Conservation (phyloP, 64 coral and sea anemone genomes). For the Catalaphyllia jardinei region DNA sequence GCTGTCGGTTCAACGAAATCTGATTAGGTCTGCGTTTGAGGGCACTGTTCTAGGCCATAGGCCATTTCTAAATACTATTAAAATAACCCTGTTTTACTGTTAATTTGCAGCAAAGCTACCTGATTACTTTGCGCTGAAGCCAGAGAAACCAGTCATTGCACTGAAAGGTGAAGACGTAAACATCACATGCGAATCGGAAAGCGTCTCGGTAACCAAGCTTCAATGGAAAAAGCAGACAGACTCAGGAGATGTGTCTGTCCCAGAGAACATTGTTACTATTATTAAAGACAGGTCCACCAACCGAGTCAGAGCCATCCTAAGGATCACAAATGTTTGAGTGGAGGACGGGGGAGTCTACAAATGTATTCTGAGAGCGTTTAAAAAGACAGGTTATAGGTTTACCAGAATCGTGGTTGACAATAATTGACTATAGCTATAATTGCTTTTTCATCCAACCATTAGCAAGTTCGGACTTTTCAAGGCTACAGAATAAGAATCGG, state of each 20-base stretch:
- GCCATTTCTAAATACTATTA: too few species aligned
- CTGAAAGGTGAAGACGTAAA: neutral
- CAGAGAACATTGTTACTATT: neutral
- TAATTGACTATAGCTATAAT: neutral
- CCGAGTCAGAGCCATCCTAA: neutral
- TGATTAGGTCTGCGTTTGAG: too few species aligned
- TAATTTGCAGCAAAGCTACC: neutral
- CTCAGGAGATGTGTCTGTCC: neutral
- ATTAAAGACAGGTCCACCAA: neutral
- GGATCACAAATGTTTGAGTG: neutral
- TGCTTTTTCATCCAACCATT: too few species aligned
- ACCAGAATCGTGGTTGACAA: neutral
- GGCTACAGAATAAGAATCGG: too few species aligned
- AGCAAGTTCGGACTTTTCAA: too few species aligned
- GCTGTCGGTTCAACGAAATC: too few species aligned
- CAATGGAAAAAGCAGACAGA: slow-evolving; percentile 1
- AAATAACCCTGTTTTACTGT: neutral
- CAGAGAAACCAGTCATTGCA: neutral
- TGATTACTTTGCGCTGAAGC: neutral
- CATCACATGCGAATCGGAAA: neutral
- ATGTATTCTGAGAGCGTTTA: neutral
- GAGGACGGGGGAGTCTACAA: neutral
- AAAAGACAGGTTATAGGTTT: neutral
- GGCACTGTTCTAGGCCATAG: too few species aligned
- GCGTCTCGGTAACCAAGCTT: neutral